These are phyloP conservation scores for Fundulus diaphanus DNA, from an alignment of 2,797 vertebrate species.

Conservation along the genomic window DNA sequence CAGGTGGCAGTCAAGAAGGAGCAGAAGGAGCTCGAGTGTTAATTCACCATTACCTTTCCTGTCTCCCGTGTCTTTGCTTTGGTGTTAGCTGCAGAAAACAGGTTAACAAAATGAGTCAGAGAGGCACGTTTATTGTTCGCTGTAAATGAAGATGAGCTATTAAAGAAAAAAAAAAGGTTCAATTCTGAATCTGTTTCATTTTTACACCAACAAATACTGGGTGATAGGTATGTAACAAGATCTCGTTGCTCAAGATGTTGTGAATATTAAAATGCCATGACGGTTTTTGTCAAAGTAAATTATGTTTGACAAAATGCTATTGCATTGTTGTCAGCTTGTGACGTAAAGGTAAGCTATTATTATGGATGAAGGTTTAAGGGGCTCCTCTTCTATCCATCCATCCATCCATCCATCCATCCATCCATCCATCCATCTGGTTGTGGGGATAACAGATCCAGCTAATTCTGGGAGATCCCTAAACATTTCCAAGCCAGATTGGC, in stretches of 20 bases:
- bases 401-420: not conserved
- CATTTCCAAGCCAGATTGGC: not conserved
- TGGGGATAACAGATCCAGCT: not conserved
- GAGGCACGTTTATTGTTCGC: not conserved
- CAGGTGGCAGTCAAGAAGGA: slow-evolving; percentile 10
- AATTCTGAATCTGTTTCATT: slow-evolving; percentile 1
- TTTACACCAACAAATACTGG: not conserved
- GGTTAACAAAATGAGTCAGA: not conserved
- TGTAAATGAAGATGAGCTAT: not conserved
- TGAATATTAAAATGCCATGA: not conserved
- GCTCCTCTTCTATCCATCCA: not conserved
- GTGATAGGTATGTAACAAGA: not conserved
- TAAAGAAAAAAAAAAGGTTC: not conserved
- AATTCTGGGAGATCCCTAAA: not conserved
- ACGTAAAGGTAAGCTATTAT: not conserved
- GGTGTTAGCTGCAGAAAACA: not conserved
- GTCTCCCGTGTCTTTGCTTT: not conserved
- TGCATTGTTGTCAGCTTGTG: not conserved
- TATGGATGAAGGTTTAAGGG: not conserved
- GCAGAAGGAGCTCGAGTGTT: not conserved
- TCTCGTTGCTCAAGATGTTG: not conserved
- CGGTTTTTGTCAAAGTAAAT: no score
- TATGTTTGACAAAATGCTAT: slow-evolving; percentile 1
- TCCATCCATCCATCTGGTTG: not conserved
- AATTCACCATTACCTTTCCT: not conserved